Conservation (phyloP, 2,888 invertebrate genomes). For the Encarsia formosa region DNA sequence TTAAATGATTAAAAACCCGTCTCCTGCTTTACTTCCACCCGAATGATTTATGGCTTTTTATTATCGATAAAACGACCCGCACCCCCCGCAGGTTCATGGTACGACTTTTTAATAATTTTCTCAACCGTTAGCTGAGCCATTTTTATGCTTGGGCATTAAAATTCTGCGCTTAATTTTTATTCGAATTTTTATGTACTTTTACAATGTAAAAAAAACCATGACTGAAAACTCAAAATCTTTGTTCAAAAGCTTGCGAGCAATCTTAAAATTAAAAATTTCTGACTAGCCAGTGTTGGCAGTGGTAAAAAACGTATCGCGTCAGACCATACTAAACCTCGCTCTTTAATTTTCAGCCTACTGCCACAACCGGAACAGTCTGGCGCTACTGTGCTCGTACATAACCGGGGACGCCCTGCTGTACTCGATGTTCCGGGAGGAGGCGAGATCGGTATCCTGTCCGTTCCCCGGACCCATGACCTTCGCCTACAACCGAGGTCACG, state of each 20-base stretch:
- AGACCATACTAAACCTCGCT: not conserved
- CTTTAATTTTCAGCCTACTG: conserved; percentile 63
- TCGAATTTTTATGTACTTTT: too few species aligned
- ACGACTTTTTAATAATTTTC: too few species aligned
- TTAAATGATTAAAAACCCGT: conserved; percentile 27
- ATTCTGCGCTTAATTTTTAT: too few species aligned
- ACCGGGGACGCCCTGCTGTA: conserved; percentile 85
- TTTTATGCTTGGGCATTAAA: too few species aligned
- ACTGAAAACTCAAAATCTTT: too few species aligned
- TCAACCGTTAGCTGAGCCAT: too few species aligned
- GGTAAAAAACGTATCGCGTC: too few species aligned
- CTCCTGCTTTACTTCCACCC: conserved; percentile 9
- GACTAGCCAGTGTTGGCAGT: too few species aligned
- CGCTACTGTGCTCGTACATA: conserved; percentile 79
- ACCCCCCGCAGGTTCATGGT: too few species aligned
- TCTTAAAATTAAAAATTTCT: too few species aligned
- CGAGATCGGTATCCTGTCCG: conserved; percentile 85
- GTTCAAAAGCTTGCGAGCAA: too few species aligned
- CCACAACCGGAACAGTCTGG: conserved; percentile 69
- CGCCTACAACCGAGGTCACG: conserved; percentile 87
- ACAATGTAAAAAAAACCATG: too few species aligned
- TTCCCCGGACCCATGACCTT: conserved; percentile 85
- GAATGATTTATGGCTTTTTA: conserved; percentile 25
- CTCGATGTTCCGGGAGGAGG: conserved; percentile 86
- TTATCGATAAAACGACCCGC: conserved; percentile 23